phyloP scores from a whole-genome alignment of 2,113 vertebrate species.

The Neogale vison region DNA sequence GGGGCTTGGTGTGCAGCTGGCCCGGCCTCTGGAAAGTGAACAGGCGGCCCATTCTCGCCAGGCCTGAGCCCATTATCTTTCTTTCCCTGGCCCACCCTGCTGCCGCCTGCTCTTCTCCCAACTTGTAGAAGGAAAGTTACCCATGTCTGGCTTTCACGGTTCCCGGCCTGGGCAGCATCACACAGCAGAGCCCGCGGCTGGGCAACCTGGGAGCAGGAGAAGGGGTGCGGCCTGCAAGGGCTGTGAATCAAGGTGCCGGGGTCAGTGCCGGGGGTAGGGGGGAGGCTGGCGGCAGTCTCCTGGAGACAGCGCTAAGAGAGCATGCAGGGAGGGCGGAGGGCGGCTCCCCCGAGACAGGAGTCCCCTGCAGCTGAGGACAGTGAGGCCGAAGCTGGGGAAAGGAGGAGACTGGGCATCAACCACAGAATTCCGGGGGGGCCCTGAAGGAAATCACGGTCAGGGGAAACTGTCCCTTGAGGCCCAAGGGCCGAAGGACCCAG shows the following conservation, averaged over 20 bases:
- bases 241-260: not conserved
- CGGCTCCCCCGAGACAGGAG: not conserved
- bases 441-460: not conserved
- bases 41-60: not conserved
- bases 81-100: not conserved
- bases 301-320: not conserved
- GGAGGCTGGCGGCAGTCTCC: not conserved
- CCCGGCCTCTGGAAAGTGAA: not conserved
- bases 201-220: not conserved
- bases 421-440: not conserved
- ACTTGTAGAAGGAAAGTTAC: not conserved
- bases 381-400: not conserved
- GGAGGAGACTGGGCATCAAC: not conserved
- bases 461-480: not conserved
- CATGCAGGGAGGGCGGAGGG: rapidly evolving
- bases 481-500: not conserved
- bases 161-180: not conserved
- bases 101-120: not conserved
- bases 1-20: slow-evolving; percentile 11
- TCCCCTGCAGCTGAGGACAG: not conserved
- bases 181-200: not conserved
- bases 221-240: not conserved
- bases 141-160: not conserved
- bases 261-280: not conserved
- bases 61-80: not conserved